Evolutionary conservation across 2,888 invertebrate species (phyloP), one percentile per base, ranked within the genome.

Genomic region (Tenthredo distinguenda): DNA sequence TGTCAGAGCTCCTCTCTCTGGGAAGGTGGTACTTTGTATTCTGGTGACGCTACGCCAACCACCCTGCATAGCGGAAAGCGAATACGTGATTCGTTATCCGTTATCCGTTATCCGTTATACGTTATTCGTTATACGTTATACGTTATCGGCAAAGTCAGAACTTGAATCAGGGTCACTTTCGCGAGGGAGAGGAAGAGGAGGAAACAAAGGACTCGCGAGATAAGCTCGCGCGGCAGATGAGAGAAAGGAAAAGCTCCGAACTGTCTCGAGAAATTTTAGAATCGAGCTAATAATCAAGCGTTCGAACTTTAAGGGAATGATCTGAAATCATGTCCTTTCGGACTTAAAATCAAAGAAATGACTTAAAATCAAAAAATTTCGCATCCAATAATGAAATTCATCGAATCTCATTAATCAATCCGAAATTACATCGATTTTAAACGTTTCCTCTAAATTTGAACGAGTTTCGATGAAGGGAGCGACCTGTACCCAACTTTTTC

Each of bases 81-180:
- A 88, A 81, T 88, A 88, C 88, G 89, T 90, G 89, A 89, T 87
- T 86, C 89, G 88, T 88, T 88, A 89, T 90, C 83, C 83, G 68
- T 71, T 65, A 83, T 68, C 62, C 81, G 62, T 62, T 81, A 82
- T 68, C 15, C 21, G 83, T 79, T 55, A 79, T 26, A 2, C n/a
- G 79, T 58, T 55, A 55, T 55, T 1, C 18, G 50, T 40, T 40
- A 40, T 18, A 18, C 15, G 18, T 18, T 6, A 18, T 21, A 40
- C 37, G 40, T 62, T 31, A 62, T 65, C 40, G 18, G 37, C 47
- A 50, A 50, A 83, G 50, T 15, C 82, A 50, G 47, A 68, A n/a
- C 34, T 18, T 21, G 40, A 40, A 81, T 55, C 77, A 62, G 81
- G 40, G 37, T 40, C 62, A 81, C 72, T 74, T 43, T 74, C 12